Percentiles rank a stretch among this genome's conserved stretches.
phyloP scores from a whole-genome alignment of 2,113 vertebrate genomes.

The Guaruba guarouba region DNA sequence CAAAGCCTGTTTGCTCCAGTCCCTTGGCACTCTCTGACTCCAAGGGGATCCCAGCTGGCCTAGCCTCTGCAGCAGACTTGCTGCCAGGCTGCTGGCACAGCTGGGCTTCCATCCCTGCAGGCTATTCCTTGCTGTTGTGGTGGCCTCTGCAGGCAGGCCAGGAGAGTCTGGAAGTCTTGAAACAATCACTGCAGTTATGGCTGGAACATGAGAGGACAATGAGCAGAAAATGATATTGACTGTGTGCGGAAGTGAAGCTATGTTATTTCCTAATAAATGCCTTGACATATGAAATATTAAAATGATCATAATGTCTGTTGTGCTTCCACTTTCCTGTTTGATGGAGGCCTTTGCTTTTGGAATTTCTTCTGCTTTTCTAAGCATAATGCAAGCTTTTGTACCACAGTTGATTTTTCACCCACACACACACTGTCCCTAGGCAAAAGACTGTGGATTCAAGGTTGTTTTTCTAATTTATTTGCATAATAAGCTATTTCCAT shows the following conservation, averaged over 20 bases:
- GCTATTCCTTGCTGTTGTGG: not conserved
- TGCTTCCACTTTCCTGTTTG: not conserved
- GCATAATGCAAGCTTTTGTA: not conserved
- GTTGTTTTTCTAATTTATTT: conserved; percentile 49
- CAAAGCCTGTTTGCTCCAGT: not conserved
- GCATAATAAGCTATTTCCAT: conserved; percentile 52
- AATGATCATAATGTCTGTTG: not conserved
- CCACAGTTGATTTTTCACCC: conserved; percentile 4
- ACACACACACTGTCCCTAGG: not conserved
- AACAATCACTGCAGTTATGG: not conserved
- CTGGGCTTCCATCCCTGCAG: not conserved
- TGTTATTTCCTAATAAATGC: not conserved
- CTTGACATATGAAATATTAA: not conserved
- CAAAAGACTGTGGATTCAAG: conserved; percentile 25
- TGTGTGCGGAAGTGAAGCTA: not conserved
- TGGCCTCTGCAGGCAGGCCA: conserved; percentile 32
- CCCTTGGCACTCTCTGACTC: not conserved
- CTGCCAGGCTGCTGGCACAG: not conserved
- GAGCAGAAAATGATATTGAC: not conserved
- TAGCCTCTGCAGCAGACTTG: not conserved
- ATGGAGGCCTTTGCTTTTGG: not conserved
- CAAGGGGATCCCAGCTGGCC: not conserved
- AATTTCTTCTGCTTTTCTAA: not conserved
- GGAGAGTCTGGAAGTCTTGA: not conserved
- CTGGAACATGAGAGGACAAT: not conserved